phyloP scores from a whole-genome alignment of 2,888 invertebrate species.

The Dastarcus helophoroides region DNA sequence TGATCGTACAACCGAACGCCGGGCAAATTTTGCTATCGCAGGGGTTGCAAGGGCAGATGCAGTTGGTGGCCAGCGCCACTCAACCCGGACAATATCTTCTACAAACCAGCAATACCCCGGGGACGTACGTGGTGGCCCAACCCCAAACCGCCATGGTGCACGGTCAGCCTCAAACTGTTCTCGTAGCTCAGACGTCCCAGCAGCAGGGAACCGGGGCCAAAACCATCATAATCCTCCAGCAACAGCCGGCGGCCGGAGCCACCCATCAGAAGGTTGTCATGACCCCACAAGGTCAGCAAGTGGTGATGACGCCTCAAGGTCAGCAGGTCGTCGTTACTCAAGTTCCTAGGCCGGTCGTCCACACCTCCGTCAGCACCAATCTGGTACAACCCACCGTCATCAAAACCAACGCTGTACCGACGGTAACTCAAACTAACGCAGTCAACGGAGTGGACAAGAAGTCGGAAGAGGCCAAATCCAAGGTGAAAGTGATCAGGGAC shows the following conservation, averaged over 20 bases:
- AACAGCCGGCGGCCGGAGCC: conserved; percentile 37
- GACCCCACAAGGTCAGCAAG: conserved; percentile 35
- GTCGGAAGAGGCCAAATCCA: conserved; percentile 21
- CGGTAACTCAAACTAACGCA: conserved; percentile 18
- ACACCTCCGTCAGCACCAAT: conserved; percentile 36
- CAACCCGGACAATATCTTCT: conserved; percentile 42
- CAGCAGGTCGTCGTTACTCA: conserved; percentile 54
- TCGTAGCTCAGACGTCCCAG: conserved; percentile 55
- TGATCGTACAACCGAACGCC: conserved; percentile 29
- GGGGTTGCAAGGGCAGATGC: conserved; percentile 35
- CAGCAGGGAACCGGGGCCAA: conserved; percentile 54
- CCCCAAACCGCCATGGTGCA: conserved; percentile 49
- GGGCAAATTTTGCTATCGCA: conserved; percentile 33
- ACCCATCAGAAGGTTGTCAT: conserved; percentile 32
- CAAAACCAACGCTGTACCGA: conserved; percentile 22
- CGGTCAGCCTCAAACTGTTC: conserved; percentile 50
- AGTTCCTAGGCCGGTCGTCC: conserved; percentile 42
- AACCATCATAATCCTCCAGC: conserved; percentile 60
- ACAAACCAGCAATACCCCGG: conserved; percentile 41
- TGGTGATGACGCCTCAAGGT: conserved; percentile 55
- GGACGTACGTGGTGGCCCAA: conserved; percentile 54
- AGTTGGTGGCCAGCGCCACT: conserved; percentile 35
- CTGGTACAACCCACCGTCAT: conserved; percentile 31
- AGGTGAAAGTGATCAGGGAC: conserved; percentile 31
- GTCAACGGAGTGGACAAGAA: no score